Conservation (phyloP, 2,888 invertebrate genomes). For the Euplexia lucipara region DNA sequence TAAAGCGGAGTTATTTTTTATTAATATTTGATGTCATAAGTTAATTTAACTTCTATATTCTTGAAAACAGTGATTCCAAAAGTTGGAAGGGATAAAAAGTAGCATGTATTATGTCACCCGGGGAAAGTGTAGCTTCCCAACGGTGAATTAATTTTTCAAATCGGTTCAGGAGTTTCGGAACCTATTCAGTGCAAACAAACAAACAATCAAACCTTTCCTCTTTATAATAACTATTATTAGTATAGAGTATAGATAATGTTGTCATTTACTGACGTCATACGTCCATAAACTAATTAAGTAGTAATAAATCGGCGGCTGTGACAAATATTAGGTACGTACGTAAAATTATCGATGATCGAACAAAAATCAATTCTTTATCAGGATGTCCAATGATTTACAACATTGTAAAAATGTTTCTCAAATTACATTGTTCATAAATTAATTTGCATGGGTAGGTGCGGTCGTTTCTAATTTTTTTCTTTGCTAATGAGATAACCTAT, state of each 20-base stretch:
- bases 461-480: constrained; percentile 3
- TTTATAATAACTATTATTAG: too few relatives aligned
- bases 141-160: too few relatives aligned
- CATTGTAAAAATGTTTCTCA: constrained; percentile 14
- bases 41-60: neutral
- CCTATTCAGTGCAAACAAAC: too few relatives aligned
- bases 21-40: constrained; percentile 39
- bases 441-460: constrained; percentile 12
- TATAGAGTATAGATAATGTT: too few relatives aligned
- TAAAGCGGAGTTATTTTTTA: constrained; percentile 12
- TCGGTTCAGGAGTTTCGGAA: too few relatives aligned
- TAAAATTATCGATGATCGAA: constrained; percentile 33
- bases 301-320: constrained; percentile 9
- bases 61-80: neutral
- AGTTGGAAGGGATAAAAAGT: too few relatives aligned
- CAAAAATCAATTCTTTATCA: constrained; percentile 19
- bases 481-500: constrained; percentile 25
- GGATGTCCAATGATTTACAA: constrained; percentile 39
- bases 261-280: constrained; percentile 4
- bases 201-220: too few relatives aligned
- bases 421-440: constrained; percentile 16
- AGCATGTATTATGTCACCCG: too few relatives aligned
- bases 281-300: constrained; percentile 10
- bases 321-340: constrained; percentile 22
- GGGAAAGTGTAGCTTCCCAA: too few relatives aligned